A percentile compares a stretch with the other conserved stretches of the same genome.
phyloP scores from a whole-genome alignment of 2,888 invertebrate genomes.

The Hetaerina titia region DNA sequence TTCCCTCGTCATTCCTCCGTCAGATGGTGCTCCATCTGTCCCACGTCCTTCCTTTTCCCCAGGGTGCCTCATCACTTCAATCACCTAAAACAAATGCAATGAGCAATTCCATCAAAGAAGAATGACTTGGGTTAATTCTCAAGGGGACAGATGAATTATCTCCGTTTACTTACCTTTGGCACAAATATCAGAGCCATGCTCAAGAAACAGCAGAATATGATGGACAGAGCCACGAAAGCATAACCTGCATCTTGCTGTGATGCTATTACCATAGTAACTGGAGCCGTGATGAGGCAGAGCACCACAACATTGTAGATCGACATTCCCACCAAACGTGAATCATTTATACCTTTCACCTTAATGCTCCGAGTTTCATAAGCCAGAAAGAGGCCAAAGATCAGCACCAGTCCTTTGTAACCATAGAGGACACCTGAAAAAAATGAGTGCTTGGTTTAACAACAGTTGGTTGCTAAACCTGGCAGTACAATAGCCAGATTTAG shows the following conservation, averaged over 20 bases:
- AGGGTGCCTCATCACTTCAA: slow-evolving; percentile 93
- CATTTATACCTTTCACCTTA: slow-evolving; percentile 98
- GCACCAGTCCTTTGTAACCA: slow-evolving; percentile 97
- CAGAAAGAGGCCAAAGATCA: slow-evolving; percentile 97
- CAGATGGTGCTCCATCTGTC: slow-evolving; percentile 83
- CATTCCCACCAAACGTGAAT: slow-evolving; percentile 99
- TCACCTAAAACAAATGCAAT: slow-evolving; percentile 80
- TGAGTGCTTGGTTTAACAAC: too few relatives aligned
- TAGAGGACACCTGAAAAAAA: slow-evolving; percentile 90
- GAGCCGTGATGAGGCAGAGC: slow-evolving; percentile 97
- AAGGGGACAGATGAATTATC: neutral
- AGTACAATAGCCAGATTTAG: too few relatives aligned
- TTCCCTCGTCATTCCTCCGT: slow-evolving; percentile 89
- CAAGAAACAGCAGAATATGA: slow-evolving; percentile 98
- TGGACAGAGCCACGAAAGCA: slow-evolving; percentile 96
- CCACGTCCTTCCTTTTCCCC: slow-evolving; percentile 93
- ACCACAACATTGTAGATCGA: slow-evolving; percentile 99
- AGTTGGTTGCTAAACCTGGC: too few relatives aligned
- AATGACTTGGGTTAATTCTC: slow-evolving; percentile 44
- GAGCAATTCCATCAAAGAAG: slow-evolving; percentile 39
- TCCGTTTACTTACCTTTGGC: slow-evolving; percentile 88
- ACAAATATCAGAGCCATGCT: slow-evolving; percentile 99
- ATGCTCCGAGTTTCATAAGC: slow-evolving; percentile 99
- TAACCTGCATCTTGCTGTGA: slow-evolving; percentile 99
- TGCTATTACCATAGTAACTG: slow-evolving; percentile 97